Evolutionary conservation across 2,888 invertebrate genomes (phyloP), one percentile per base, ranked within the genome.

Genomic region (Synergus itoensis): DNA sequence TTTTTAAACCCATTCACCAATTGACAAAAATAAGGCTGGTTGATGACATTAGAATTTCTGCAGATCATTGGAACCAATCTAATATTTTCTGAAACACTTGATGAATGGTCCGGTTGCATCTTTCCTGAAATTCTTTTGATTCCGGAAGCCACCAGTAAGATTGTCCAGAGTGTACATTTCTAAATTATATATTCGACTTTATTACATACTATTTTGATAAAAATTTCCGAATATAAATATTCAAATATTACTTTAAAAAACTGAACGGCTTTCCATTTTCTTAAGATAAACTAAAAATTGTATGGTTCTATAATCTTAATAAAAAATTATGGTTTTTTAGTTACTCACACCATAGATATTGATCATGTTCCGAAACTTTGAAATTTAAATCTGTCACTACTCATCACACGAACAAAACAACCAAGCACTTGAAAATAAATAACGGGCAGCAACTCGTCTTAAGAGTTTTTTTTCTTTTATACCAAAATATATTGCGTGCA

Each of bases 401-500:
- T 28, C 53, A 73, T 73, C 36, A 40, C 16, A 48, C 11, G 4
- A 57, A 53, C 36, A 36, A 57, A 53, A 36, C 18, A n/a, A 67
- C 4, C 3, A 48, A n/a, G 36, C 73, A 53, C 53, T 36, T 12
- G 53, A 53, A n/a, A 73, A 73, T n/a, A 53, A 73, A 48, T n/a
- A 73, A 73, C 36, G 53, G 48, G 53, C 73, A 36, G 16, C 18
- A n/a, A 8, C 16, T 40, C 53, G 53, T 73, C 4, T 53, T 73
- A 1, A 28, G 57, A 16, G 4, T 53, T 57, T 48, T 12, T 73
- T 36, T 73, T 4, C 73, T 73, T 73, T 73, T 73, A 73, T 73
- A 73, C 40, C 36, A 43, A 40, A 69, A 62, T 41, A 11, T 21
- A n/a, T 79, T 40, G 79, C 79, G 75, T 78, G 81, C 40, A 12